Conservation (phyloP, 1,140 invertebrate genomes). For the Holotrichia oblita region DNA sequence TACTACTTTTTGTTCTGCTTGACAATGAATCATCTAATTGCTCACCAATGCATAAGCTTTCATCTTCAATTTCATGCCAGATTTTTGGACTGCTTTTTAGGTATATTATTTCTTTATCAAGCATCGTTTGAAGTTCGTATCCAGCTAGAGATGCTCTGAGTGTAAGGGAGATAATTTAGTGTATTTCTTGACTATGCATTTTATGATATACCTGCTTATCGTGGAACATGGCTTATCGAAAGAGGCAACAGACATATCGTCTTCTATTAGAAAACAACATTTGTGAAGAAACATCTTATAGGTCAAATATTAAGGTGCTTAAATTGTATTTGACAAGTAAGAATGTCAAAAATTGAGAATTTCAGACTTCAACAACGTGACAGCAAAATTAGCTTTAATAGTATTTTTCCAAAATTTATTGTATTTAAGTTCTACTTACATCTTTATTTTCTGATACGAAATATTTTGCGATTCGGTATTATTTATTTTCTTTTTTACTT, state of each 20-base stretch:
- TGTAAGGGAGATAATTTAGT: not conserved
- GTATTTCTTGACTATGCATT: not conserved
- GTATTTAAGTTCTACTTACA: too few species aligned
- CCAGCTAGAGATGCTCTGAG: slow-evolving; percentile 1
- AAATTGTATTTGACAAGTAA: slow-evolving; percentile 7
- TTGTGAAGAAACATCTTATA: slow-evolving; percentile 33
- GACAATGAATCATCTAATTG: not conserved
- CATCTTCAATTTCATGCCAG: slow-evolving; percentile 29
- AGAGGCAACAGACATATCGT: slow-evolving; percentile 30
- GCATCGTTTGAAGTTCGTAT: slow-evolving; percentile 30
- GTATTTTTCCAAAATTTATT: too few species aligned
- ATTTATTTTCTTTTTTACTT: too few species aligned
- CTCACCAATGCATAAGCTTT: not conserved
- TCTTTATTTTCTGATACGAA: too few species aligned
- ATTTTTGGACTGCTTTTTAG: slow-evolving; percentile 27
- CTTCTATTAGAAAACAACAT: slow-evolving; percentile 38
- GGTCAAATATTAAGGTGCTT: not conserved
- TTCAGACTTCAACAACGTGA: not conserved
- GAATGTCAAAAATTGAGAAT: not conserved
- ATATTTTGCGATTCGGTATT: too few species aligned
- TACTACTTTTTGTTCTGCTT: slow-evolving; percentile 10
- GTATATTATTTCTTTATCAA: slow-evolving; percentile 40
- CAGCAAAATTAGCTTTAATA: too few species aligned
- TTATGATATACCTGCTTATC: slow-evolving; percentile 16
- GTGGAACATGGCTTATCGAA: slow-evolving; percentile 26